phyloP scores from a whole-genome alignment of 1,140 invertebrate genomes.

The Drosophila oshimai region DNA sequence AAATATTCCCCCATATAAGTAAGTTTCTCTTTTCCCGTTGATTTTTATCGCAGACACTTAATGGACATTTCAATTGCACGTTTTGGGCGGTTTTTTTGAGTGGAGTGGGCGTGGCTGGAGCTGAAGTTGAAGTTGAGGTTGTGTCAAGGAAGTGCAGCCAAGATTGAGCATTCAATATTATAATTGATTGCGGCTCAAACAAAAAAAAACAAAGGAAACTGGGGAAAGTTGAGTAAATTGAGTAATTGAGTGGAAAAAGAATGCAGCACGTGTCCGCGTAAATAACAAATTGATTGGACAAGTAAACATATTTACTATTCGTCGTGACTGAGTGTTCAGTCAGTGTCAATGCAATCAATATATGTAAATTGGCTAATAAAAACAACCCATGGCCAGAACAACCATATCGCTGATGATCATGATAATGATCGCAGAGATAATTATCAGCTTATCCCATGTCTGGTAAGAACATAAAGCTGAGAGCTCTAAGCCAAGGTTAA shows the following conservation, averaged over 20 bases:
- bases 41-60: slow-evolving; percentile 57
- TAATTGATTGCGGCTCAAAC: slow-evolving; percentile 61
- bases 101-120: slow-evolving; percentile 36
- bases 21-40: slow-evolving; percentile 39
- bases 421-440: slow-evolving; percentile 34
- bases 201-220: slow-evolving; percentile 59
- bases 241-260: slow-evolving; percentile 32
- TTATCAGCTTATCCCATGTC: slow-evolving; percentile 54
- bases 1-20: background rate
- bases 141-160: slow-evolving; percentile 59
- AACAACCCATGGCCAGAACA: slow-evolving; percentile 22
- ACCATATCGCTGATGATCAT: slow-evolving; percentile 32
- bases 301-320: slow-evolving; percentile 8
- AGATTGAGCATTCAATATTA: slow-evolving; percentile 58
- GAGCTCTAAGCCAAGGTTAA: slow-evolving; percentile 30
- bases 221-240: slow-evolving; percentile 52
- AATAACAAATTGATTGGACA: slow-evolving; percentile 65
- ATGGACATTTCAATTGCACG: slow-evolving; percentile 68
- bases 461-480: slow-evolving; percentile 40
- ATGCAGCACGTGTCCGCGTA: slow-evolving; percentile 36
- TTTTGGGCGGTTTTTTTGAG: background rate
- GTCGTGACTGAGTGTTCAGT: slow-evolving; percentile 56
- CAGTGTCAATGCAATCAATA: slow-evolving; percentile 53
- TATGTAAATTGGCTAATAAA: slow-evolving; percentile 71
- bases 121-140: too few relatives aligned